Evolutionary conservation across 1,140 invertebrate species (phyloP), one percentile per base, ranked within the genome.

Genomic region (Drosophila asahinai): DNA sequence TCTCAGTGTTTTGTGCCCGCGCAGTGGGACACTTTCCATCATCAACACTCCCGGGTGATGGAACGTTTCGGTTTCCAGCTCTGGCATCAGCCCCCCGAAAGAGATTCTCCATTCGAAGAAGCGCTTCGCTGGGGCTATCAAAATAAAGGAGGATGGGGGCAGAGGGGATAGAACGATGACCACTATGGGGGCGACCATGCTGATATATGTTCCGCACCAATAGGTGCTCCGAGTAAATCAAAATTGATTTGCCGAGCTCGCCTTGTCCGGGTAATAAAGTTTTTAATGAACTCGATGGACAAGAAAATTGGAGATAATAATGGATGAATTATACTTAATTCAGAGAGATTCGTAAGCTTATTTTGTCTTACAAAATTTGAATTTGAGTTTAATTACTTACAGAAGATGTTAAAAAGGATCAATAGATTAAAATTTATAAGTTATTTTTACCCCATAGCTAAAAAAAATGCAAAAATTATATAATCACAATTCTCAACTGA

Each of bases 1-100:
- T 72, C 70, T 52, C 58, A 60, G 73, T 78, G 64, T 72, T 71
- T 79, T 81, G 75, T 86, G 76, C 43, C 40, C 60, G 78, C 84
- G 27, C 84, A 89, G 84, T 89, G 86, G 84, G 84, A 89, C 84
- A 89, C 64, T 90, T 89, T 89, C 86, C 84, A 90, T 89, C 84
- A 89, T 89, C 83, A 87, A 75, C 81, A 89, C 81, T 87, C 73
- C 64, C 64, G 73, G 76, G 73, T 89, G 83, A 87, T 87, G 83
- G 83, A 87, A 89, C 83, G 83, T 33, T 87, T 89, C 86, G 84
- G 57, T 84, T 67, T 66, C 55, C 68, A 89, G 70, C 54, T 83
- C 65, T 67, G 84, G 70, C 83, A 81, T 19, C 47, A 54, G 40
- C 61, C 73, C 68, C 72, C 66, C 47, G 64, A 38, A 72, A 57